Evolutionary conservation across 2,113 vertebrate species (phyloP), one percentile per base, ranked within the genome.

Genomic region (Tragulus kanchil): DNA sequence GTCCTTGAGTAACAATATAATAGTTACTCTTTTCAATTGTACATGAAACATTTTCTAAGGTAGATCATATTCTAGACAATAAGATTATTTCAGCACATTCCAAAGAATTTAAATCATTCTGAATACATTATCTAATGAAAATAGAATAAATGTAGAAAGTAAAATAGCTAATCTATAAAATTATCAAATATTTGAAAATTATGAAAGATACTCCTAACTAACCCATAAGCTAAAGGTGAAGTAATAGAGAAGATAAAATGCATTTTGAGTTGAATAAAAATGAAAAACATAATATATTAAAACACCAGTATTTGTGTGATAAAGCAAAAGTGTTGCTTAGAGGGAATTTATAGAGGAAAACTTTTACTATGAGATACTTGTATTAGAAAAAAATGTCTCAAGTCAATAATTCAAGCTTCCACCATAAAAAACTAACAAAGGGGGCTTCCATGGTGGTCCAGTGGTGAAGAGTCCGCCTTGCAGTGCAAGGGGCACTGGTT

Each of bases 181-280:
- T 50, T 5, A 19, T 16, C 79, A 96, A 93, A 71, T 81, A 36
- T 56, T 61, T 95, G 19, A 85, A 75, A 86, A 65, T 90, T 89
- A 23, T 89, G 4, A 5, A 89, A 86, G n/a, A 86, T 8, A 36
- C 5, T 62, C 82, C 52, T 89, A 59, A 91, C 54, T 67, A 85
- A 81, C 23, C 54, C 19, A 23, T 52, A 26, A 28, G 26, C 85
- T 54, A 94, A 69, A 48, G 23, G 89, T n/a, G 11, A 81, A 64
- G 13, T 59, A 26, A 92, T 10, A 45, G 54, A 10, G 13, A 90
- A 54, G n/a, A 79, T 84, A 58, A 31, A 62, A 64, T 64, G 21
- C 64, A 2, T 58, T 92, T 84, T 90, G 42, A 96, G 61, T 23
- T 69, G 12, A 77, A 17, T 90, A 92, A 95, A 89, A 89, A 42